A percentile compares a stretch with the other conserved stretches of the same genome.
Evolutionary conservation across 2,888 invertebrate species (phyloP).

Genomic region (Athrips mouffetella): DNA sequence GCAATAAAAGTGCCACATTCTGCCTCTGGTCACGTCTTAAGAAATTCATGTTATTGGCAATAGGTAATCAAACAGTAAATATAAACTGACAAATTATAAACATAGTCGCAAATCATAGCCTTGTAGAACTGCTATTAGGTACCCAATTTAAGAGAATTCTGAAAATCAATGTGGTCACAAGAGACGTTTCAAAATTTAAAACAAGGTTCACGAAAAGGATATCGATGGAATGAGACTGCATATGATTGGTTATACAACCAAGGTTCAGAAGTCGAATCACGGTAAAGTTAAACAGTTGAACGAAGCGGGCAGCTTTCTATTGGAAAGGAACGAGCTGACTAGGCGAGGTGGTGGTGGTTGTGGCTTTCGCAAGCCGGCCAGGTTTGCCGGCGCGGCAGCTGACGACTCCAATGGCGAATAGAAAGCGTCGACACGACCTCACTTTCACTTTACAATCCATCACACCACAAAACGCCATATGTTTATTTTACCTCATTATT

Average conservation of each 20-base stretch:
- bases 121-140: too few relatives aligned
- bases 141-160: neutral
- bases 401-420: conserved; percentile 48
- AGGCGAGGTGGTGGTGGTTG: conserved; percentile 20
- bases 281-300: conserved; percentile 6
- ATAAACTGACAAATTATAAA: too few relatives aligned
- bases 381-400: conserved; percentile 16
- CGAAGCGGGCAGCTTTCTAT: conserved; percentile 25
- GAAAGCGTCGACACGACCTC: conserved; percentile 68
- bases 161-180: neutral
- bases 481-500: neutral
- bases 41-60: neutral
- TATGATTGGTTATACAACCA: neutral
- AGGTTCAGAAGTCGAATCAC: too few relatives aligned
- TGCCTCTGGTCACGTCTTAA: conserved; percentile 20
- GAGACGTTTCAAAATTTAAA: too few relatives aligned
- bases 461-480: conserved; percentile 25
- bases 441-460: conserved; percentile 63
- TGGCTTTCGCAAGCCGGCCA: conserved; percentile 61
- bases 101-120: too few relatives aligned
- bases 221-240: neutral
- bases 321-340: conserved; percentile 29
- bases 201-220: too few relatives aligned
- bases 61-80: too few relatives aligned
- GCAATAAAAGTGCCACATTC: conserved; percentile 33